These are phyloP conservation scores for Penelope pileata DNA, from an alignment of 2,113 vertebrate species.

Conservation along the genomic window DNA sequence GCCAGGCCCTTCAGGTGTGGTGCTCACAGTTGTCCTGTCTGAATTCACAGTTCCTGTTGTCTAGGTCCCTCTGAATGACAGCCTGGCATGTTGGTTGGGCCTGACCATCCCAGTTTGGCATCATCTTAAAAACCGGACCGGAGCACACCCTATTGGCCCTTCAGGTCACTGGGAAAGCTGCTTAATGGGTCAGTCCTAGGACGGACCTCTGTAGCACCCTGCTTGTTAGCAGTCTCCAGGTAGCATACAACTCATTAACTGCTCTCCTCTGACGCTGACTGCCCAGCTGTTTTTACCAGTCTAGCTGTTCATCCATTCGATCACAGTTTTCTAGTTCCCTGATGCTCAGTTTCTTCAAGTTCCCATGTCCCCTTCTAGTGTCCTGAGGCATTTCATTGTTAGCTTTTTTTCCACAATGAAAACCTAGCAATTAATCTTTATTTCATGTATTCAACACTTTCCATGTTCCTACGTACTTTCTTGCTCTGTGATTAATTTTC, in stretches of 20 bases:
- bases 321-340: not conserved
- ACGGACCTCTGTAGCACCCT: not conserved
- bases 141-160: not conserved
- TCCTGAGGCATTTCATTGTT: not conserved
- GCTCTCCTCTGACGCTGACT: not conserved
- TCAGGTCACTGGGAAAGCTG: not conserved
- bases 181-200: not conserved
- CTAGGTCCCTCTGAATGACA: not conserved
- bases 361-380: not conserved
- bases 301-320: not conserved
- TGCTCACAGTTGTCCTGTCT: not conserved
- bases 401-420: not conserved
- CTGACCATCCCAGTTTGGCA: not conserved
- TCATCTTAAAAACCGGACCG: not conserved
- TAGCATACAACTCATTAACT: not conserved
- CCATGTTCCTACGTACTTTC: not conserved
- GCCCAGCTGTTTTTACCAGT: not conserved
- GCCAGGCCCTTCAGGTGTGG: not conserved
- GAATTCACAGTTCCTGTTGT: not conserved
- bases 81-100: not conserved
- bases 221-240: not conserved
- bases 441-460: not conserved
- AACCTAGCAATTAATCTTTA: not conserved
- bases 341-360: not conserved
- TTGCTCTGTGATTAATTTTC: not conserved